Conservation (phyloP, 1,140 invertebrate genomes). For the Octopus sinensis region DNA sequence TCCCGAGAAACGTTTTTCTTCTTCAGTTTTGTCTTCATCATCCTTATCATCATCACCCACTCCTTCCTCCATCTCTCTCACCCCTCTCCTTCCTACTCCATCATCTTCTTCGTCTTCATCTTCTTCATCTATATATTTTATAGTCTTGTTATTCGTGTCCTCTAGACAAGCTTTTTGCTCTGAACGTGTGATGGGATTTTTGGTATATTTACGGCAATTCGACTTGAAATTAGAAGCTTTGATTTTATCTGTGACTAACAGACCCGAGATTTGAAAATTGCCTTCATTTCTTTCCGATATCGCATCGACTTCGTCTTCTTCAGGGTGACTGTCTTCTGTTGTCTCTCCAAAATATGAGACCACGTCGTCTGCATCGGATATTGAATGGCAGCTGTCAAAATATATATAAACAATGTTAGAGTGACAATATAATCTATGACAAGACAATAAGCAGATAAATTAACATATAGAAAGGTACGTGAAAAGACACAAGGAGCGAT, state of each 20-base stretch:
- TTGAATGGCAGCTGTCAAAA: conserved; percentile 31
- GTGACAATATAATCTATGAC: too few relatives aligned
- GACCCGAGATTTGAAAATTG: background rate
- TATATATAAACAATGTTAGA: too few relatives aligned
- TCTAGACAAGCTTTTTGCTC: background rate
- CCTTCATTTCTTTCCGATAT: conserved; percentile 12
- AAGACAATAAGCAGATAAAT: too few relatives aligned
- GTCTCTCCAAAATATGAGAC: conserved; percentile 19
- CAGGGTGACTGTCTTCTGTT: conserved; percentile 19
- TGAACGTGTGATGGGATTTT: background rate
- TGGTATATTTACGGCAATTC: background rate
- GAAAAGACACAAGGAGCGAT: too few relatives aligned
- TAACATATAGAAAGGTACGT: too few relatives aligned
- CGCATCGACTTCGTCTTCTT: conserved; percentile 24
- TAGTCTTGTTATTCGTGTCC: background rate
- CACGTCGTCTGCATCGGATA: conserved; percentile 37
- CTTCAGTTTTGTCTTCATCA: background rate
- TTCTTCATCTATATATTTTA: too few relatives aligned
- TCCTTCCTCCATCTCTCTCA: background rate
- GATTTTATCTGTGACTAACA: conserved; percentile 4
- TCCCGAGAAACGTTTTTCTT: background rate
- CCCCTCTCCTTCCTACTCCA: background rate
- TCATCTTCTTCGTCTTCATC: background rate
- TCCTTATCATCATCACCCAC: background rate
- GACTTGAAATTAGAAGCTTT: background rate